Evolutionary conservation across 1,140 invertebrate genomes (phyloP), one percentile per base, ranked within the genome.

Genomic region (Heliconius himera): DNA sequence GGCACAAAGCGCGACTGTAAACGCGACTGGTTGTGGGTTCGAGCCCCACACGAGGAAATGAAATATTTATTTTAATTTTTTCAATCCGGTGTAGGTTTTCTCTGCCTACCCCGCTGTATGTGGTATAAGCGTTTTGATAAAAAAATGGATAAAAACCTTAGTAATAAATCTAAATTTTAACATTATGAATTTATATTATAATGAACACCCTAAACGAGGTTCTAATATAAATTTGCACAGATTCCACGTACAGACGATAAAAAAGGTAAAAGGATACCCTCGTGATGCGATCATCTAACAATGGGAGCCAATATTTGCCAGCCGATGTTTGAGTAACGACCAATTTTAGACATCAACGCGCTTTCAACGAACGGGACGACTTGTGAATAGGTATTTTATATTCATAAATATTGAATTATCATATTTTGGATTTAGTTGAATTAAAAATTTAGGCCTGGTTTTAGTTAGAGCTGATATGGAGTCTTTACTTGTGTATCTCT

Each of bases 261-360:
- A 71, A 77, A 77, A 26, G 41, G 38, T 26, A 38, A 70, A 70
- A 76, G 22, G n/a, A 36, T 26, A 70, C 75, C 75, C 75, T 77
- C 41, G 66, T 77, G 20, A 71, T 33, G 66, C 26, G 75, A 77
- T 77, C 75, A 71, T 71, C 41, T 70, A 26, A 71, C 75, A 71
- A 36, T 29, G 66, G 66, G 66, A 41, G 41, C 16, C 66, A 82
- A 82, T 86, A 88, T 89, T 89, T 87, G 84, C 76, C 79, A 16
- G 60, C 76, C 56, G 3, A 86, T 87, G 86, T 87, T 89, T 88
- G 84, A 83, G 79, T 82, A 86, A 84, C 54, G 56, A 81, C 76
- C 83, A 88, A 88, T 86, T 87, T 86, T 84, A 89, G 86, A 87
- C 86, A 85, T 89, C 86, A 87, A 86, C 85, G 86, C 83, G 66